These are phyloP conservation scores for Dione vanillae DNA, from an alignment of 2,888 invertebrate species.

Conservation along the genomic window DNA sequence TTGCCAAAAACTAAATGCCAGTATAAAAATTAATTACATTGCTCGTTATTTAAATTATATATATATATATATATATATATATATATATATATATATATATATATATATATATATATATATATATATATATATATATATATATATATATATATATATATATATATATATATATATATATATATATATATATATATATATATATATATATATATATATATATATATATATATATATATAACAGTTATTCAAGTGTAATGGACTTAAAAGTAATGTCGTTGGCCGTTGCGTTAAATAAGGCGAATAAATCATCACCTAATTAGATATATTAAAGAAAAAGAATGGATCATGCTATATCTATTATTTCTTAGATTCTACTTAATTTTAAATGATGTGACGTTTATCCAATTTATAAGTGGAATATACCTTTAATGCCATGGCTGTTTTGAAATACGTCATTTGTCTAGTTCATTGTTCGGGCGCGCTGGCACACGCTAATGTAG, in stretches of 20 bases:
- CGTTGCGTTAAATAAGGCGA: not conserved
- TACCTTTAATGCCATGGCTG: constrained; percentile 12
- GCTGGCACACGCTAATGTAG: constrained; percentile 77
- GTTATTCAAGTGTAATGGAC: constrained; percentile 2
- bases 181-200: too few relatives aligned
- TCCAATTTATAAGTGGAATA: not conserved
- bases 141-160: too few relatives aligned
- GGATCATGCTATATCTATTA: not conserved
- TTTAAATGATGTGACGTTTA: not conserved
- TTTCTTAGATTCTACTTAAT: not conserved
- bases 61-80: not conserved
- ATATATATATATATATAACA: not conserved
- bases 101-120: too few relatives aligned
- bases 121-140: too few relatives aligned
- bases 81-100: too few relatives aligned
- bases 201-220: too few relatives aligned
- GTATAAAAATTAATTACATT: constrained; percentile 10
- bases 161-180: too few relatives aligned
- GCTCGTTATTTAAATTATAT: too few relatives aligned
- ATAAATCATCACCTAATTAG: not conserved
- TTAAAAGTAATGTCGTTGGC: not conserved
- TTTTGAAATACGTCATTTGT: constrained; percentile 48
- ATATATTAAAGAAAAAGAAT: not conserved
- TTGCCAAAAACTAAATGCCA: not conserved
- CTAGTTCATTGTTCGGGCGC: constrained; percentile 80